Conservation (phyloP, 2,888 invertebrate species). For the Pycnomerus fuliginosus region DNA sequence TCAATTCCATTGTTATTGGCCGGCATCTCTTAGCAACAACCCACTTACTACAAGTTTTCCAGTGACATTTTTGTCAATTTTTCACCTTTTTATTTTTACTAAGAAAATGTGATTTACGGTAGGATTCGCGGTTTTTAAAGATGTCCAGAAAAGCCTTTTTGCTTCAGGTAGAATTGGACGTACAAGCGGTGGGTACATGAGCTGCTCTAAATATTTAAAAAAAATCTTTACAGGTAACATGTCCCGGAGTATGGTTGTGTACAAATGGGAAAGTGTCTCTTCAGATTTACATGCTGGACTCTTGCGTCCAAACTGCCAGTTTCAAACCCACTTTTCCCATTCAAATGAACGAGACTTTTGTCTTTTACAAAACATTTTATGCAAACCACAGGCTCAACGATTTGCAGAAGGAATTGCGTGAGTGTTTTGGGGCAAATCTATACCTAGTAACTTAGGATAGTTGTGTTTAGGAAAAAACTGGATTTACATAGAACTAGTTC, state of each 20-base stretch:
- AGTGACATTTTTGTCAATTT: too few species aligned
- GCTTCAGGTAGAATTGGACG: constrained; percentile 59
- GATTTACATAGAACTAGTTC: constrained; percentile 65
- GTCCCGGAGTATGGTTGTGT: constrained; percentile 85
- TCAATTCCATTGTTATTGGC: too few species aligned
- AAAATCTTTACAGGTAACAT: constrained; percentile 61
- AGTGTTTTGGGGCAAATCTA: too few species aligned
- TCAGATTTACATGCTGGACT: constrained; percentile 67
- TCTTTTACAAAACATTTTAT: constrained; percentile 63
- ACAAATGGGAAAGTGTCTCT: constrained; percentile 75
- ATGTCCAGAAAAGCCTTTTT: constrained; percentile 57
- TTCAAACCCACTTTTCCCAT: constrained; percentile 72
- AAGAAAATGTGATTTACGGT: too few species aligned
- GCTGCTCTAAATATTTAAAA: constrained; percentile 5
- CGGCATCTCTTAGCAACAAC: too few species aligned
- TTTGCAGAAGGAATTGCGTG: constrained; percentile 53
- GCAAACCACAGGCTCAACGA: constrained; percentile 52
- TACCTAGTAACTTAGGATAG: too few species aligned
- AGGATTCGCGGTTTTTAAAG: too few species aligned
- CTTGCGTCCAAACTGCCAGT: constrained; percentile 66
- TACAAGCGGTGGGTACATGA: constrained; percentile 56
- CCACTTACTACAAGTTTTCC: too few species aligned
- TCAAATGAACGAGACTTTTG: constrained; percentile 68
- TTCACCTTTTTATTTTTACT: too few species aligned
- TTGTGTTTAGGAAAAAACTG: constrained; percentile 57